Evolutionary conservation across 2,888 invertebrate species (phyloP).

Genomic region (Aelia acuminata): DNA sequence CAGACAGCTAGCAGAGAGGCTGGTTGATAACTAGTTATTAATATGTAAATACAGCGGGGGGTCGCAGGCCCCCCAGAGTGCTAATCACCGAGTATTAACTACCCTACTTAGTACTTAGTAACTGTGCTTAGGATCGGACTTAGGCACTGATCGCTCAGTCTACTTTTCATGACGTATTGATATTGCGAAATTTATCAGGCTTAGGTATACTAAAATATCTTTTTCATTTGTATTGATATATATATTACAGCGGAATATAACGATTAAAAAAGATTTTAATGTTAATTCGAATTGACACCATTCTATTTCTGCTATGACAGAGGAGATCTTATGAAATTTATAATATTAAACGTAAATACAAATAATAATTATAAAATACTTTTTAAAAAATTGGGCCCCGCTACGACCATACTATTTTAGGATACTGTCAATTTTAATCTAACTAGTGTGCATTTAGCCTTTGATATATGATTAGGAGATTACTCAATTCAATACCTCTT

Average conservation of each 20-base stretch:
- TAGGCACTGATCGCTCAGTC: neutral
- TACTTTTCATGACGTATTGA: neutral
- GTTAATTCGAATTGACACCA: too few species aligned
- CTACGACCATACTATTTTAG: too few species aligned
- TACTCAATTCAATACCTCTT: too few species aligned
- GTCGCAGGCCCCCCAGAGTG: neutral
- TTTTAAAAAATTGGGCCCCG: too few species aligned
- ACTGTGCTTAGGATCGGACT: conserved; percentile 13
- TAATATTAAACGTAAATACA: too few species aligned
- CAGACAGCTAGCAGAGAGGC: conserved; percentile 19
- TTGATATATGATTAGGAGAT: too few species aligned
- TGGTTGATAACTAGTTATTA: conserved; percentile 50
- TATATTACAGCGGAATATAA: neutral
- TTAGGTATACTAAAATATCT: neutral
- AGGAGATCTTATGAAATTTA: too few species aligned
- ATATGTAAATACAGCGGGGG: conserved; percentile 47
- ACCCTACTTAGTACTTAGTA: conserved; percentile 45
- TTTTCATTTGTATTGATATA: neutral
- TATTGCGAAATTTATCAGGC: neutral
- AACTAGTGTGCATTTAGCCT: too few species aligned
- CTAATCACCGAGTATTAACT: conserved; percentile 44
- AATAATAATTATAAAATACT: too few species aligned
- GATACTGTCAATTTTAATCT: too few species aligned
- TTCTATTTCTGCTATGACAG: too few species aligned
- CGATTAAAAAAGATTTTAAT: too few species aligned